Evolutionary conservation across 1,140 invertebrate species (phyloP).

Genomic region (Diachasmimorpha longicaudata): DNA sequence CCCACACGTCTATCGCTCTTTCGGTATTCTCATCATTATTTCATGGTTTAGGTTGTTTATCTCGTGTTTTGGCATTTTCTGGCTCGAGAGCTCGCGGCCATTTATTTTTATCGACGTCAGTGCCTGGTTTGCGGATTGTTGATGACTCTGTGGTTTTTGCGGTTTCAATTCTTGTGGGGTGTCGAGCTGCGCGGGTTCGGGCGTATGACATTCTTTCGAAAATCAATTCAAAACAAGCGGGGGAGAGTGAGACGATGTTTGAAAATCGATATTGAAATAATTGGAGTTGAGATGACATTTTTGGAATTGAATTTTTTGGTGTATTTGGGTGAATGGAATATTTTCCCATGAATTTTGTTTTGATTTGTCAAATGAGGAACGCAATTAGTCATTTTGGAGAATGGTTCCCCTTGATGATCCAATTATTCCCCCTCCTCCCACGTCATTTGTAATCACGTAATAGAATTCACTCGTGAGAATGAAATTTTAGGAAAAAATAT

Average conservation of each 20-base stretch:
- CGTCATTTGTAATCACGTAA: background rate
- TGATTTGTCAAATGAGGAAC: too few species aligned
- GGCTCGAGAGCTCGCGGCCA: background rate
- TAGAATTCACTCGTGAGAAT: background rate
- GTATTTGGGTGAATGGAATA: too few species aligned
- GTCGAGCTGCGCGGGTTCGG: background rate
- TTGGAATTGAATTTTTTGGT: too few species aligned
- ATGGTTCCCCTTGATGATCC: too few species aligned
- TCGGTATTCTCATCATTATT: slow-evolving; percentile 1
- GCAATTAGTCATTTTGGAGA: too few species aligned
- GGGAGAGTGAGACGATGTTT: too few species aligned
- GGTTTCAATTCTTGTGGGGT: background rate
- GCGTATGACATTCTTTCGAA: background rate
- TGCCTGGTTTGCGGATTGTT: background rate
- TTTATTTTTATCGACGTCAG: background rate
- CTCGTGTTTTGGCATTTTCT: slow-evolving; percentile 4
- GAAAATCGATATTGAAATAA: too few species aligned
- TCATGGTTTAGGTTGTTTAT: background rate
- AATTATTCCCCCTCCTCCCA: too few species aligned
- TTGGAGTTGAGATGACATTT: too few species aligned
- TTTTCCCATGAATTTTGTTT: too few species aligned
- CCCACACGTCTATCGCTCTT: background rate
- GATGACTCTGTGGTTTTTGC: background rate
- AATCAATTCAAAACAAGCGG: background rate
- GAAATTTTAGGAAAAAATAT: background rate